Base-by-base conservation (phyloP, 2,113 vertebrate species). In the Poicephalus gulielmi region DNA sequence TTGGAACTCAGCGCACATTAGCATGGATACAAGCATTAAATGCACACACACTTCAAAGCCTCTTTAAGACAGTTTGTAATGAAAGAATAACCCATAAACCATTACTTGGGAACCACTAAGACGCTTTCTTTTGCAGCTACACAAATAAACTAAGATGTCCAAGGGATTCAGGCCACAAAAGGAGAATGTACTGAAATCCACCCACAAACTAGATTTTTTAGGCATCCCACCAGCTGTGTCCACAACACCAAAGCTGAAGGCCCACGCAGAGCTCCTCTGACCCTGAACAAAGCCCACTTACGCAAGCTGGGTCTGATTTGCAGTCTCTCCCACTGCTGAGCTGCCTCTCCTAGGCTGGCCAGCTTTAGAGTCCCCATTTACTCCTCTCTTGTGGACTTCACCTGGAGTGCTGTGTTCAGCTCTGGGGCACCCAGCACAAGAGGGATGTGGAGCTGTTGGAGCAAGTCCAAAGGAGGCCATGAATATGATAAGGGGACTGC, bases 21-120 rank as follows among this genome's bases (percentile, higher is more conserved):
- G 37, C 53, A 75, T 44, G 79, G 46, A 57, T 46, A 90, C 47
- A 63, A 69, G 57, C 41, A 84, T 79, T 47, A 77, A 77, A 83
- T 0, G 8, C 43, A 60, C 7, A 37, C 19, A 80, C 22, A 63
- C 46, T 80, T 89, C 92, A 96, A 92, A 94, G 85, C 22, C 37
- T 74, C 25, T 20, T 77, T 85, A 81, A 59, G 46, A 74, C 49
- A 67, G 44, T 70, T 74, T 22, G 15, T 66, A 92, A 90, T 31
- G 93, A 92, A 94, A 90, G 55, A 60, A 60, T 46, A 88, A 90
- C 31, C 68, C 73, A 74, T 88, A 93, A 94, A 80, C n/a, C 59
- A 66, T 66, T 91, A 67, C 60, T 83, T 6, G 1, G 43, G 79
- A 96, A 94, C 68, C 77, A 79, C 83, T 50, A 82, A 39, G 52